Conservation (phyloP, 37 sponge, comb jelly and placozoan species). For the Agelas oroides region DNA sequence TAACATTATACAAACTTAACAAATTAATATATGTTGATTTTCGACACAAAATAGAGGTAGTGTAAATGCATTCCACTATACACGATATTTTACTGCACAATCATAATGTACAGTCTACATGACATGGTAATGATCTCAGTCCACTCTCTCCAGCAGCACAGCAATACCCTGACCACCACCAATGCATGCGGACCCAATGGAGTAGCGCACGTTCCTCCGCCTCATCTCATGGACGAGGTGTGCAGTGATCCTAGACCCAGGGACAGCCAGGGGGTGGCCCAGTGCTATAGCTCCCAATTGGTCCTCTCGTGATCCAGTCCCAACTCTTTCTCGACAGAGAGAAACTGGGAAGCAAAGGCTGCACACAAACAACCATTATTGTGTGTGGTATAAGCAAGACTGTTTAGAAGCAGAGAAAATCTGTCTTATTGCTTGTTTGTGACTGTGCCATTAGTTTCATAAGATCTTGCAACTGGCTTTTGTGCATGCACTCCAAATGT, state of each 20-base stretch:
- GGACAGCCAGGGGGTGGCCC: slow-evolving; percentile 94
- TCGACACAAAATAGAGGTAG: too few species aligned
- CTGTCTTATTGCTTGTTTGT: neutral
- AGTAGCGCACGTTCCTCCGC: slow-evolving; percentile 59
- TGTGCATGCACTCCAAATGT: too few species aligned
- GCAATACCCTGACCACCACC: slow-evolving; percentile 99
- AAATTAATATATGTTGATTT: too few species aligned
- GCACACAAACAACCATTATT: neutral
- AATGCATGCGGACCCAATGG: slow-evolving; percentile 97
- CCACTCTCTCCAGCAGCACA: slow-evolving; percentile 84
- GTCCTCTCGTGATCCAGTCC: slow-evolving; percentile 86
- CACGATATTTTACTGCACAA: too few species aligned
- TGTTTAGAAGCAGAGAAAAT: too few species aligned
- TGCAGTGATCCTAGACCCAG: slow-evolving; percentile 92
- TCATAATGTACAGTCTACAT: neutral
- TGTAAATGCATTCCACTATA: too few species aligned
- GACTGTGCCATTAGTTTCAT: neutral
- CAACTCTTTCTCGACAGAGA: slow-evolving; percentile 92
- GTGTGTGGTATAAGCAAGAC: too few species aligned
- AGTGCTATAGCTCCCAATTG: slow-evolving; percentile 98
- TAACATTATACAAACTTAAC: too few species aligned
- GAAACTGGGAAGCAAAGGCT: slow-evolving; percentile 98
- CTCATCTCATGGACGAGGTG: slow-evolving; percentile 92
- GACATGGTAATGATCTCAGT: neutral
- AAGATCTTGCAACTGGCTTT: too few species aligned